Percentiles rank a stretch among this genome's conserved stretches.
phyloP scores from a whole-genome alignment of 2,113 vertebrate genomes.

The Chascanopsetta lugubris region DNA sequence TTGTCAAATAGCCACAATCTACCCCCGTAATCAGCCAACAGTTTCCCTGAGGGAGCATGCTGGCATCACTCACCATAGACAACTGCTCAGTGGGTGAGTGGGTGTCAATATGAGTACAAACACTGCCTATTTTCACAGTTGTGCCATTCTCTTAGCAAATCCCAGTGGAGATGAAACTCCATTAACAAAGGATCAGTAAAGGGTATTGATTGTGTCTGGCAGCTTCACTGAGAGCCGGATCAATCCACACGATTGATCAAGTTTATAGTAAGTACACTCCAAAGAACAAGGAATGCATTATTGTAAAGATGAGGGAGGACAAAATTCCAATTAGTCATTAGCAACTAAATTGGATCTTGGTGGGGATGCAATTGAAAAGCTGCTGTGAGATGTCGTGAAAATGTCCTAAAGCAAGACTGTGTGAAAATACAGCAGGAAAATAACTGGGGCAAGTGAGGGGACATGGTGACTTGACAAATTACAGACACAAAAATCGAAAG shows the following conservation, averaged over 20 bases:
- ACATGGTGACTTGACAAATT: too few species aligned
- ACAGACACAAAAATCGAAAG: too few species aligned
- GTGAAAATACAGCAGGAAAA: too few species aligned
- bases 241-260: constrained; percentile 36
- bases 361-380: too few species aligned
- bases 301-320: background rate
- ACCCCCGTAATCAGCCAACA: background rate
- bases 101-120: background rate
- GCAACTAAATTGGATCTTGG: too few species aligned
- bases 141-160: constrained; percentile 5
- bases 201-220: constrained; percentile 17
- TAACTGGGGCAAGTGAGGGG: too few species aligned
- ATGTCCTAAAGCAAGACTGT: too few species aligned
- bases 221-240: constrained; percentile 24
- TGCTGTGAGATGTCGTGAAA: too few species aligned
- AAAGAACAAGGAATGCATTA: constrained; percentile 21
- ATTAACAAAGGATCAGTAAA: constrained; percentile 49
- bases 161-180: constrained; percentile 36
- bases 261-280: constrained; percentile 25
- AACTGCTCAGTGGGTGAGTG: background rate
- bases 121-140: constrained; percentile 19
- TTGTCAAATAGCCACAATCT: background rate
- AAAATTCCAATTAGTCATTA: too few species aligned
- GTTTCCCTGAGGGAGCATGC: background rate
- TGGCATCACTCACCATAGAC: background rate